Base-by-base conservation (phyloP, 2,888 invertebrate genomes). In the Neoscelio sp. region DNA sequence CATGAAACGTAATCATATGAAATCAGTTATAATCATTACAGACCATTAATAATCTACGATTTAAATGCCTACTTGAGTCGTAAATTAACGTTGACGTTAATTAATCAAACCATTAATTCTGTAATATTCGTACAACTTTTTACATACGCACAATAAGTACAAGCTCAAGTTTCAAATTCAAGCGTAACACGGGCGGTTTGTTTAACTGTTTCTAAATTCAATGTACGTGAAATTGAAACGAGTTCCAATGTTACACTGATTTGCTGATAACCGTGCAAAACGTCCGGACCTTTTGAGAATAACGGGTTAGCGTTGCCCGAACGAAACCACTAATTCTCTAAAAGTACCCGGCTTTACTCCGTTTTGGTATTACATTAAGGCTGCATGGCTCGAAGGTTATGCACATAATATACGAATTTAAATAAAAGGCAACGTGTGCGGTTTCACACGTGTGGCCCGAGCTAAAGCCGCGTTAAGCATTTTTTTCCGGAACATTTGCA, bases 351-450 rank as follows among this genome's bases (percentile, higher is more conserved):
- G 54, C 65, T 70, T 71, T 70, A 33, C 52, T 65, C 52, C 65
- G 54, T 52, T 71, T 73, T 67, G 64, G 65, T 38, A 44, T 68
- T 60, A 44, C 71, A 65, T 71, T 54, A 71, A 71, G 58, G 77
- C 76, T 44, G 68, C 42, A 52, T 28, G 64, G 56, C 76, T 50
- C 56, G 70, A 77, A 58, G 77, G 70, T 71, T 77, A 71, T 52
- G 65, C 78, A 35, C 78, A 52, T 67, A 73, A 68, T 56, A 64
- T 42, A 33, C 62, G 56, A 62, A 73, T 78, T 78, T 62, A 62
- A 73, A 73, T 73, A 73, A 73, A 78, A 56, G 44, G 67, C 78
- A 62, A 64, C 78, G 67, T 73, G 78, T 73, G 78, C 78, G 73
- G 73, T 54, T 68, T 78, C 78, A 35, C 78, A 68, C 78, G 78